Conservation (phyloP, 2,888 invertebrate genomes). For the Sympetrum striolatum region DNA sequence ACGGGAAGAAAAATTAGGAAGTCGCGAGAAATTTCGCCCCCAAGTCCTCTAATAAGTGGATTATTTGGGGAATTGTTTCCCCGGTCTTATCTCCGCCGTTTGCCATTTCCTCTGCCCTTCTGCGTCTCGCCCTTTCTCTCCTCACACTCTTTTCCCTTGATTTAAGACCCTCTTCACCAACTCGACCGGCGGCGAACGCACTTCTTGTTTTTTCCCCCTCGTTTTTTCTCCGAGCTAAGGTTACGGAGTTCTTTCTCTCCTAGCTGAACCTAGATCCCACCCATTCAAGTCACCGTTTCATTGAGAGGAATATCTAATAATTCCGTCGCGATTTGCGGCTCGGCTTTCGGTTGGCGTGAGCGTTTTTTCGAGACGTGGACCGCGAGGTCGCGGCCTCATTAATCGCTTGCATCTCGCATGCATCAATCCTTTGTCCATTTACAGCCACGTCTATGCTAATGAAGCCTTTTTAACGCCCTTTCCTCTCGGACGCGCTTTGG, state of each 20-base stretch:
- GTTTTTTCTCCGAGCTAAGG: neutral
- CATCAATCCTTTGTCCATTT: neutral
- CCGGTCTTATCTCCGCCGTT: neutral
- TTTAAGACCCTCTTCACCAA: neutral
- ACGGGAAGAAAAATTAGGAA: constrained; percentile 16
- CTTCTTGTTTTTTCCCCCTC: no score
- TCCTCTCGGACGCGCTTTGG: neutral
- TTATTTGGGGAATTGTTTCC: neutral
- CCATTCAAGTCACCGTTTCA: neutral
- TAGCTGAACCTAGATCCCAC: neutral
- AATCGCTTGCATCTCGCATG: neutral
- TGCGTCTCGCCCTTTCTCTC: neutral
- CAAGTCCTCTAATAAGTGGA: neutral
- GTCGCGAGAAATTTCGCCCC: neutral
- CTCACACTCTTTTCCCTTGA: neutral
- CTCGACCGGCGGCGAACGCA: no score
- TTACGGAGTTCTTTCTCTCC: neutral
- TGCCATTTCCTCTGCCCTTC: neutral
- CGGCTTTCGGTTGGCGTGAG: neutral
- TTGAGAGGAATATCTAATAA: neutral
- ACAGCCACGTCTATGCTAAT: neutral
- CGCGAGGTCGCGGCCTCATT: neutral
- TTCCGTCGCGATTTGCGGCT: neutral
- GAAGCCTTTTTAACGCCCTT: neutral
- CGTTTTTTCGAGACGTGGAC: neutral